phyloP scores from a whole-genome alignment of 2,113 vertebrate genomes.

The Bufo gargarizans region DNA sequence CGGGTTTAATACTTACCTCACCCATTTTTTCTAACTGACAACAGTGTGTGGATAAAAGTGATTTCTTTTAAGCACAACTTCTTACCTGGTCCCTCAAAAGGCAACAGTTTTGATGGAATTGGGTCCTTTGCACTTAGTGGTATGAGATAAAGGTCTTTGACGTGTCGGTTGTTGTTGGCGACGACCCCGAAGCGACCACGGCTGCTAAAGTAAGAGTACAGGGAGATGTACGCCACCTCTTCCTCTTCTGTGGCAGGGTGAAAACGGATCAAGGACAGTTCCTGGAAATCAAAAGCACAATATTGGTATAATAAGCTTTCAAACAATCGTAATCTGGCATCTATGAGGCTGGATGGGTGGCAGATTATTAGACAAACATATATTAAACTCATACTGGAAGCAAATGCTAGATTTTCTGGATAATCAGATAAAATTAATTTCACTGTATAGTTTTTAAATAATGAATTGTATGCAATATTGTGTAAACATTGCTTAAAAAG shows the following conservation, averaged over 20 bases:
- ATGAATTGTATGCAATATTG: too few species aligned
- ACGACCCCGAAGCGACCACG: slow-evolving; percentile 95
- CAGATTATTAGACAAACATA: too few species aligned
- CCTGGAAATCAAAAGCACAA: slow-evolving; percentile 70
- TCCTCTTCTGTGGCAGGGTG: slow-evolving; percentile 95
- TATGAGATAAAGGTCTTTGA: slow-evolving; percentile 97
- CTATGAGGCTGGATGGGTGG: too few species aligned
- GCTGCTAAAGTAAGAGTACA: slow-evolving; percentile 99
- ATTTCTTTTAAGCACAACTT: slow-evolving; percentile 28
- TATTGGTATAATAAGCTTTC: background rate
- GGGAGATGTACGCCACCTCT: slow-evolving; percentile 94
- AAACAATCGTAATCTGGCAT: too few species aligned
- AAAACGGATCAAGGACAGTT: slow-evolving; percentile 94
- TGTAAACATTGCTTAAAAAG: too few species aligned
- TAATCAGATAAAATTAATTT: too few species aligned
- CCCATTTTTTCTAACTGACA: background rate
- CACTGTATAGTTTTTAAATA: too few species aligned
- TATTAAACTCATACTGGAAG: too few species aligned
- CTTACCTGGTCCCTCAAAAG: slow-evolving; percentile 97
- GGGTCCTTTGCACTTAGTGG: slow-evolving; percentile 90
- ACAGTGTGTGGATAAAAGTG: background rate
- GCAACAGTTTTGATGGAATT: slow-evolving; percentile 89
- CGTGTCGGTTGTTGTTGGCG: slow-evolving; percentile 86
- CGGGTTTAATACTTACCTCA: slow-evolving; percentile 22
- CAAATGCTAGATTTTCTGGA: too few species aligned